phyloP scores from a whole-genome alignment of 2,113 vertebrate genomes.

The Eurystomus gularis region DNA sequence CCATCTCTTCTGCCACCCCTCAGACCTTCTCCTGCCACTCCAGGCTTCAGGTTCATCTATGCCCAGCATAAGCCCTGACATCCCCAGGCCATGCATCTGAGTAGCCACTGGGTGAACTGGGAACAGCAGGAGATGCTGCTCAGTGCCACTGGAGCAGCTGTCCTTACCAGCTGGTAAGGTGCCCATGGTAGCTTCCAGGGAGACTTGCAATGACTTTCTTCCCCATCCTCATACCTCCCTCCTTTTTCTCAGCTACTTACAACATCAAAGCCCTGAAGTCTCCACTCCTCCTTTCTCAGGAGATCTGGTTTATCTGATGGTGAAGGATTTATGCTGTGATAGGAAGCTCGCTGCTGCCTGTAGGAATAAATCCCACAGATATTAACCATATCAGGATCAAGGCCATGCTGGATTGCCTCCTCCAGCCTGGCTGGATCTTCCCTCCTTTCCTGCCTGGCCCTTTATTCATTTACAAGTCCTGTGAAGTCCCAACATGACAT shows the following conservation, averaged over 20 bases:
- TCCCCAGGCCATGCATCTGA: fast-evolving
- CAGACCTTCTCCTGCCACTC: not conserved
- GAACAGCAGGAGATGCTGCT: not conserved
- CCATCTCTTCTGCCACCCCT: not conserved
- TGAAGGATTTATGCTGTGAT: not conserved
- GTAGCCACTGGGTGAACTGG: not conserved
- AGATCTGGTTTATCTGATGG: not conserved
- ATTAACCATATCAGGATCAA: not conserved
- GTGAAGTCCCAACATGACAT: not conserved
- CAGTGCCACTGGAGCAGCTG: fast-evolving
- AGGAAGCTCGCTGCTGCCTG: not conserved
- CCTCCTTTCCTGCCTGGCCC: not conserved
- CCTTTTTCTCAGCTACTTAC: not conserved
- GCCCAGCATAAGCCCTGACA: not conserved
- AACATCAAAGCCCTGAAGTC: not conserved
- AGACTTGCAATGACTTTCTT: not conserved
- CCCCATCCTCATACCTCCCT: not conserved
- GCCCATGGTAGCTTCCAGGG: not conserved
- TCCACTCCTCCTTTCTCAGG: not conserved
- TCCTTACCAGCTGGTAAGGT: not conserved
- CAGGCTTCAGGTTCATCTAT: not conserved
- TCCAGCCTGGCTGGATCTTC: not conserved
- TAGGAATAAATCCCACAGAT: not conserved
- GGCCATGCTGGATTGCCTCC: not conserved
- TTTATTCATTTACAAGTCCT: slow-evolving; percentile 1